Evolutionary conservation across 2,797 vertebrate species (phyloP).

Genomic region (Myotis vivesi): DNA sequence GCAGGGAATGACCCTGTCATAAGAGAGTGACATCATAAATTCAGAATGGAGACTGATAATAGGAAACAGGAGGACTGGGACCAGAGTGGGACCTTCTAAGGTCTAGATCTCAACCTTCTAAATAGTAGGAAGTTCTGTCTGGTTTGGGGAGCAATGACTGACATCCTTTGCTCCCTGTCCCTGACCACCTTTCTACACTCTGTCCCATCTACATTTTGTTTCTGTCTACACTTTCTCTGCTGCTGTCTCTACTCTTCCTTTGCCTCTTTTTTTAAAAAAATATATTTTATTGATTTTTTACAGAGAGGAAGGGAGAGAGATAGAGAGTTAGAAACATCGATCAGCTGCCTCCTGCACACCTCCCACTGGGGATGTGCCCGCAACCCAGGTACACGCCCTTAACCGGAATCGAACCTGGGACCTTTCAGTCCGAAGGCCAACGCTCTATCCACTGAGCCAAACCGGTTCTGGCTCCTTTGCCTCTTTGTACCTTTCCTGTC

Average conservation of each 20-base stretch:
- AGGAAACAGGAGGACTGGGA: neutral
- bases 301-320: too few species aligned
- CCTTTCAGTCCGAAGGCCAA: too few species aligned
- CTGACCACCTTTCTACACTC: neutral
- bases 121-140: neutral
- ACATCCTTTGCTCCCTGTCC: neutral
- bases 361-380: too few species aligned
- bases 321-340: too few species aligned
- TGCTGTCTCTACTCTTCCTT: neutral
- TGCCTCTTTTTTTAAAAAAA: neutral
- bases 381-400: too few species aligned
- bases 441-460: too few species aligned
- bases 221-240: neutral
- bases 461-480: neutral
- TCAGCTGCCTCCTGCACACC: too few species aligned
- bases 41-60: constrained; percentile 1
- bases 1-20: neutral
- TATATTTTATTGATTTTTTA: too few species aligned
- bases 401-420: too few species aligned
- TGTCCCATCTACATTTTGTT: neutral
- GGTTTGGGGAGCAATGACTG: neutral
- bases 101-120: neutral
- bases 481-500: neutral
- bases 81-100: neutral
- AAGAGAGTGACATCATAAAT: neutral